Evolutionary conservation across 1,140 invertebrate genomes (phyloP).

Genomic region (Venturia canescens): DNA sequence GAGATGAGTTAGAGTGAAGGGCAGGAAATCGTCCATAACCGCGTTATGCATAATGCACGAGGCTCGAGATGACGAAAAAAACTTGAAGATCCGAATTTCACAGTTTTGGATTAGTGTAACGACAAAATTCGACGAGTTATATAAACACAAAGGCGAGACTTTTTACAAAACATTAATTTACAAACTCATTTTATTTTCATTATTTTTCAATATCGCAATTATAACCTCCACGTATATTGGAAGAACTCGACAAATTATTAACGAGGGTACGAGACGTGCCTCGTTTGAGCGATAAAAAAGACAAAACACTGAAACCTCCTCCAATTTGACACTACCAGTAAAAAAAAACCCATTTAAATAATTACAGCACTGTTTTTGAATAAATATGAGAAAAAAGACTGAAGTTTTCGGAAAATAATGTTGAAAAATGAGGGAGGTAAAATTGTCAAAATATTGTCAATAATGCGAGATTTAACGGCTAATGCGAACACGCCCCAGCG

Average conservation of each 20-base stretch:
- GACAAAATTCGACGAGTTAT: constrained; percentile 1
- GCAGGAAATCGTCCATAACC: not conserved
- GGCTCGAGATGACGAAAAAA: not conserved
- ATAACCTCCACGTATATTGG: not conserved
- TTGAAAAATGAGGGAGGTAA: no score
- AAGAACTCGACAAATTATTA: not conserved
- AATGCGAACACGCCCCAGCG: no score
- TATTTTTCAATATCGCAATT: not conserved
- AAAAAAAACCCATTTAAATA: no score
- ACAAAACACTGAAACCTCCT: not conserved
- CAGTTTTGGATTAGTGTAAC: not conserved
- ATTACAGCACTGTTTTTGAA: no score
- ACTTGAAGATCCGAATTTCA: not conserved
- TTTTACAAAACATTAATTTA: not conserved
- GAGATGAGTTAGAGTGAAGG: not conserved
- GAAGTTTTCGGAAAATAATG: no score
- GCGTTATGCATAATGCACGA: not conserved
- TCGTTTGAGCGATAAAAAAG: not conserved
- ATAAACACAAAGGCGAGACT: not conserved
- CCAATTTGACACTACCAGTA: not conserved
- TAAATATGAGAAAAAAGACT: no score
- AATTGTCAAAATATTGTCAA: no score
- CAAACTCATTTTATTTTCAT: not conserved
- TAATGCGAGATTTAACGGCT: no score
- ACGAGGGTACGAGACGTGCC: not conserved